Evolutionary conservation across 2,797 vertebrate species (phyloP).

Genomic region (Sebastes umbrosus): DNA sequence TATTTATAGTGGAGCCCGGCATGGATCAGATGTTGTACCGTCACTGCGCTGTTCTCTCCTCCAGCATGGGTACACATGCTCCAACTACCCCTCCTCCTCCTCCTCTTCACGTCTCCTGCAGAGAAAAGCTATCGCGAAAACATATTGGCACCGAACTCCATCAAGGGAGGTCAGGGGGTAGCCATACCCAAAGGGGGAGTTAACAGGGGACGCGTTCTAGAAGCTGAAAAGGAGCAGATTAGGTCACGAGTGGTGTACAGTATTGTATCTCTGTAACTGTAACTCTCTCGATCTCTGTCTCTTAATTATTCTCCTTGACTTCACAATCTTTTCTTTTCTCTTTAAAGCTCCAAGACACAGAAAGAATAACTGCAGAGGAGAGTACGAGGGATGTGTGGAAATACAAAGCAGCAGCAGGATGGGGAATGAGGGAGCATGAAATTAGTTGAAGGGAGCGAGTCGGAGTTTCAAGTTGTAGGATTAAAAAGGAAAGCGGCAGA

Average conservation of each 20-base stretch:
- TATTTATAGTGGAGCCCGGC: slow-evolving; percentile 77
- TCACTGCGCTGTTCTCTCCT: slow-evolving; percentile 45
- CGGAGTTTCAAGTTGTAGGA: slow-evolving; percentile 32
- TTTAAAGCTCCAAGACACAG: slow-evolving; percentile 14
- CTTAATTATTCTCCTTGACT: slow-evolving; percentile 27
- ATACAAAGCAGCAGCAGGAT: slow-evolving; percentile 1
- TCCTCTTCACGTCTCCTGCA: slow-evolving; percentile 17
- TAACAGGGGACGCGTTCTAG: background rate
- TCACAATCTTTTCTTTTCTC: slow-evolving; percentile 4
- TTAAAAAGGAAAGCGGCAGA: slow-evolving; percentile 14
- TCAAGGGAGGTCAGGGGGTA: slow-evolving; percentile 27
- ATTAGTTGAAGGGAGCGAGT: slow-evolving; percentile 26
- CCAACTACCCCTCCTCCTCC: background rate
- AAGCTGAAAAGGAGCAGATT: background rate
- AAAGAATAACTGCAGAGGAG: slow-evolving; percentile 16
- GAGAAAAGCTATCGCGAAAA: slow-evolving; percentile 53
- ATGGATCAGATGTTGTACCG: slow-evolving; percentile 70
- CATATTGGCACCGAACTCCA: slow-evolving; percentile 21
- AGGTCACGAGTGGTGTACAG: background rate
- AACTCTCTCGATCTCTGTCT: background rate
- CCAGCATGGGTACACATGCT: slow-evolving; percentile 48
- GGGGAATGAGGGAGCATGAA: slow-evolving; percentile 25
- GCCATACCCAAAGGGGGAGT: background rate
- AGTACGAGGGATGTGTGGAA: slow-evolving; percentile 1
- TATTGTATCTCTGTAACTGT: background rate